Evolutionary conservation across 2,888 invertebrate species (phyloP).

Genomic region (Salticus scenicus): DNA sequence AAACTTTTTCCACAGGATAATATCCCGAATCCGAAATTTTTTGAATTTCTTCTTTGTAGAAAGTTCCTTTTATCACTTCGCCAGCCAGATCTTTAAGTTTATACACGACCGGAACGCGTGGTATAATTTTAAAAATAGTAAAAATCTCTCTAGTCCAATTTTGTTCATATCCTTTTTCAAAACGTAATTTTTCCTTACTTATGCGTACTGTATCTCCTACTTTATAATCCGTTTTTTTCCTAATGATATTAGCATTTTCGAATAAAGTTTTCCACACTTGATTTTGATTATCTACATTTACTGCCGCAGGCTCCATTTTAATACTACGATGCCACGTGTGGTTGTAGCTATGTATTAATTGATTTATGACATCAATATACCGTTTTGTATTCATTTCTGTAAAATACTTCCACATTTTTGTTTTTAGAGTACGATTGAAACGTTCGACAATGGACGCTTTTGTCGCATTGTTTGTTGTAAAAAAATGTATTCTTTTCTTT

Average conservation of each 20-base stretch:
- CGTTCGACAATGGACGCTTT: constrained; percentile 74
- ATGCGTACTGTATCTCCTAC: constrained; percentile 53
- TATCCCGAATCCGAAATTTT: not conserved
- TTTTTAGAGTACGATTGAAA: constrained; percentile 74
- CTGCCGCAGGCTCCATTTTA: constrained; percentile 10
- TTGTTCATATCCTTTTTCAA: constrained; percentile 37
- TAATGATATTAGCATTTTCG: not conserved
- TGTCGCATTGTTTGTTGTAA: no score
- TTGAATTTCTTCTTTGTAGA: constrained; percentile 33
- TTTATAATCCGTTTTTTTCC: no score
- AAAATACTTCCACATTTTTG: constrained; percentile 61
- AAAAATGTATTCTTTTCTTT: no score
- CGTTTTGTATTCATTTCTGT: constrained; percentile 19
- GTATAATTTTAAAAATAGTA: not conserved
- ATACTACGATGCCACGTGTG: constrained; percentile 28
- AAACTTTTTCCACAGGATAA: constrained; percentile 18
- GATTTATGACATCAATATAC: constrained; percentile 18
- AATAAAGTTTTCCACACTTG: constrained; percentile 25
- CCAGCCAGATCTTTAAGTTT: constrained; percentile 30
- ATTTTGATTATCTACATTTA: constrained; percentile 5
- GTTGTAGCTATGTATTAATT: constrained; percentile 41
- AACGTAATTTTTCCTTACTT: not conserved
- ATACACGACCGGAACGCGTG: not conserved
- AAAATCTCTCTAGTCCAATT: constrained; percentile 33
- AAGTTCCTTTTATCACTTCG: not conserved